phyloP scores from a whole-genome alignment of 1,140 invertebrate species.

The Saccostrea glomerata region DNA sequence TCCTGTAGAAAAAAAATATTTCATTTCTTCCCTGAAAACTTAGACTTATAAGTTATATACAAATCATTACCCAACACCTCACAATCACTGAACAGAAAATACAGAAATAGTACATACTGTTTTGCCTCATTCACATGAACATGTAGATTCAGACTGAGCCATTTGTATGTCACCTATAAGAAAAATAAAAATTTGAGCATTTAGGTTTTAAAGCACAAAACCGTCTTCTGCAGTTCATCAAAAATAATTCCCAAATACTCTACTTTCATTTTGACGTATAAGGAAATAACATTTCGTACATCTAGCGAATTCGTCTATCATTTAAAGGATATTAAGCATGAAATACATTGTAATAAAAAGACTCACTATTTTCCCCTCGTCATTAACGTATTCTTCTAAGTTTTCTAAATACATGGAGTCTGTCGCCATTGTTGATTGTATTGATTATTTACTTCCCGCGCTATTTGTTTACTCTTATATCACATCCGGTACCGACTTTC shows the following conservation, averaged over 20 bases:
- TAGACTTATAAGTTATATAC: no score
- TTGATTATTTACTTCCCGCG: constrained; percentile 38
- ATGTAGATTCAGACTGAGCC: constrained; percentile 64
- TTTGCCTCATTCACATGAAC: constrained; percentile 72
- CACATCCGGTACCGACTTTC: constrained; percentile 36
- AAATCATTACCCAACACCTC: no score
- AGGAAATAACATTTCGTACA: background rate
- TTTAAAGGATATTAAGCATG: background rate
- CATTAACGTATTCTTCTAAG: constrained; percentile 74
- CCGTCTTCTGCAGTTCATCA: background rate
- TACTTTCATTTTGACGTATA: background rate
- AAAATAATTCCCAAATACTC: background rate
- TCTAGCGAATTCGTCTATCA: background rate
- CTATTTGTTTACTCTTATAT: constrained; percentile 36
- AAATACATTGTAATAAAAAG: background rate
- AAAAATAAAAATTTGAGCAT: background rate
- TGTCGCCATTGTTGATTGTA: constrained; percentile 60
- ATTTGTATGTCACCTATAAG: constrained; percentile 69
- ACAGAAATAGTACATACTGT: constrained; percentile 62
- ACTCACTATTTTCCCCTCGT: constrained; percentile 75
- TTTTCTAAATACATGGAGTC: constrained; percentile 73
- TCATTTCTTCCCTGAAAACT: no score
- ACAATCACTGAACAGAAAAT: background rate
- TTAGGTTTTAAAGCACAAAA: background rate
- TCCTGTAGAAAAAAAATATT: constrained; percentile 55